Conservation (phyloP, 2,888 invertebrate genomes). For the Andricus quercusramuli region DNA sequence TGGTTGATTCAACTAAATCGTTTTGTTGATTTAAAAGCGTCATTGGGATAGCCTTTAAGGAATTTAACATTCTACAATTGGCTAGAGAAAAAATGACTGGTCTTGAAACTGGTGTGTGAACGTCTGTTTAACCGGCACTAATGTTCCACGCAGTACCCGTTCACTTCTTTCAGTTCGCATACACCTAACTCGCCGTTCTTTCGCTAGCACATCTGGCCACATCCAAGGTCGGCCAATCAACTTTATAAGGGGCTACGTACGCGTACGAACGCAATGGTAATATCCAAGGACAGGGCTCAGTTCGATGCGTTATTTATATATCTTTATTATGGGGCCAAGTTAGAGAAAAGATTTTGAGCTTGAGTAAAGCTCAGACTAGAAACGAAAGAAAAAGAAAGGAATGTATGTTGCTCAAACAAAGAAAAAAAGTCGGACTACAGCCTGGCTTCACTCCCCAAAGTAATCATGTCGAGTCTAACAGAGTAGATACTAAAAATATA, state of each 20-base stretch:
- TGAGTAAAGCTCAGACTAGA: neutral
- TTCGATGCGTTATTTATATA: constrained; percentile 65
- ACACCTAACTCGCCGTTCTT: constrained; percentile 47
- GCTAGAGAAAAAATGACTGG: constrained; percentile 14
- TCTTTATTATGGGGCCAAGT: constrained; percentile 56
- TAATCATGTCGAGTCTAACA: neutral
- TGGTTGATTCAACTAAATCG: no score
- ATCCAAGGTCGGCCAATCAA: constrained; percentile 77
- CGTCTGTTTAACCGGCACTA: constrained; percentile 36
- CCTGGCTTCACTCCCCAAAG: neutral
- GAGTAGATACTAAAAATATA: neutral
- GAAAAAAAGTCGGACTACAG: neutral
- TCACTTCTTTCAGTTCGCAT: constrained; percentile 24
- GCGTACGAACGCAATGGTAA: constrained; percentile 55
- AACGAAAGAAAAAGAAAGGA: neutral
- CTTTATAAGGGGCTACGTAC: constrained; percentile 58
- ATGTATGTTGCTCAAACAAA: neutral
- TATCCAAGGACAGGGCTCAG: constrained; percentile 58
- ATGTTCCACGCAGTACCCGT: constrained; percentile 21
- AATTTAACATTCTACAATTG: neutral
- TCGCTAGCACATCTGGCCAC: constrained; percentile 69
- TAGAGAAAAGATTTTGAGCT: constrained; percentile 16
- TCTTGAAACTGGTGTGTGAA: constrained; percentile 32
- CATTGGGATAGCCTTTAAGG: neutral
- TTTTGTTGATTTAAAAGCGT: neutral